A percentile compares a stretch with the other conserved stretches of the same genome.
Conservation (phyloP, 2,113 vertebrate genomes). For the Cyphomyrus discorhynchus region DNA sequence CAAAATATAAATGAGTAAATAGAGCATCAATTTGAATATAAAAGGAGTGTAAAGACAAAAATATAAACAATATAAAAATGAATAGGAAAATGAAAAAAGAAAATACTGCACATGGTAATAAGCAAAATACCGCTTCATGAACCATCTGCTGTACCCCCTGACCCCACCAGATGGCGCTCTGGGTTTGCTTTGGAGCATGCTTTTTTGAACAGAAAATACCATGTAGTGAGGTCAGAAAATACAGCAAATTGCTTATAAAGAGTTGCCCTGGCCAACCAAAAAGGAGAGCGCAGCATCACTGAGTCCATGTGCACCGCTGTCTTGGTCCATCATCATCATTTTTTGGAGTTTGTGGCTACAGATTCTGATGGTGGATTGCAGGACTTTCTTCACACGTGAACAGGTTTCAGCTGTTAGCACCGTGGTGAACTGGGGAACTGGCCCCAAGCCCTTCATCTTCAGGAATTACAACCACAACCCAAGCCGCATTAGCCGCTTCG, state of each 20-base stretch:
- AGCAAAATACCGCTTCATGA: not conserved
- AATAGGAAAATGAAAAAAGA: not conserved
- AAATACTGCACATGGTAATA: not conserved
- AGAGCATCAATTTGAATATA: not conserved
- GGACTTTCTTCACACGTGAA: not conserved
- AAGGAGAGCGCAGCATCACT: not conserved
- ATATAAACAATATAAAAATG: not conserved
- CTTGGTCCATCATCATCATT: not conserved
- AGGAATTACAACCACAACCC: slow-evolving; percentile 63
- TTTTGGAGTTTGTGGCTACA: not conserved
- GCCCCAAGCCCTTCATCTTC: slow-evolving; percentile 62
- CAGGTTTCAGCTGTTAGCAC: slow-evolving; percentile 65
- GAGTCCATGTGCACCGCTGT: not conserved
- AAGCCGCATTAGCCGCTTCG: slow-evolving; percentile 53
- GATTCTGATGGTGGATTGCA: not conserved
- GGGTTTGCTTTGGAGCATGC: not conserved
- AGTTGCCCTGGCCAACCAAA: not conserved
- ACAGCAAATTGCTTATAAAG: not conserved
- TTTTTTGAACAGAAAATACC: not conserved
- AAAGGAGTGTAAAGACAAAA: not conserved
- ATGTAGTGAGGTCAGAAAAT: not conserved
- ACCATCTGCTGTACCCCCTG: not conserved
- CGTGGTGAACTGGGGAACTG: slow-evolving; percentile 63
- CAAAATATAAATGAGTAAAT: not conserved
- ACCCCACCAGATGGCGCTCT: not conserved